phyloP scores from a whole-genome alignment of 2,888 invertebrate species.

The Lycophotia porphyrea region DNA sequence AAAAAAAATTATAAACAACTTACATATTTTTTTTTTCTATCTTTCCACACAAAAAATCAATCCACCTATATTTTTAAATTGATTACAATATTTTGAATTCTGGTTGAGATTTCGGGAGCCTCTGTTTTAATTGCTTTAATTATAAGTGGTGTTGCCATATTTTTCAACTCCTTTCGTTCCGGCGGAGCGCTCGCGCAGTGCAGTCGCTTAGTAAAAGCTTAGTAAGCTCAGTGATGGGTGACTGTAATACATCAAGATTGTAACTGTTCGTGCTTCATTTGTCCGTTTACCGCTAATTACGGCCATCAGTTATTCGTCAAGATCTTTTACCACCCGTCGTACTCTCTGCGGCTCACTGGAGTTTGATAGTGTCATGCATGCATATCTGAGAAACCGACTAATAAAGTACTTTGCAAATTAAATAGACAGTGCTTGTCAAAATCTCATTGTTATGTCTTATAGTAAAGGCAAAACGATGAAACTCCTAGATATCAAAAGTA shows the following conservation, averaged over 20 bases:
- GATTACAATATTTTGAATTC: conserved; percentile 18
- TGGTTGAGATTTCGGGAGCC: conserved; percentile 9
- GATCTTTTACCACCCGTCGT: not conserved
- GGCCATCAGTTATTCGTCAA: conserved; percentile 19
- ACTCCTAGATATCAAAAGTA: not conserved
- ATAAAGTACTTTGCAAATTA: not conserved
- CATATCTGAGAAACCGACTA: not conserved
- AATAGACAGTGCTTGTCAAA: not conserved
- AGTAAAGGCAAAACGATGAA: not conserved
- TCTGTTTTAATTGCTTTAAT: conserved; percentile 27
- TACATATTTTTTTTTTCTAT: too few relatives aligned
- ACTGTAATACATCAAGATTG: conserved; percentile 25
- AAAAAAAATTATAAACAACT: too few relatives aligned
- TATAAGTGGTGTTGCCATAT: conserved; percentile 3
- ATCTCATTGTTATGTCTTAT: not conserved
- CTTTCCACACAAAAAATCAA: not conserved
- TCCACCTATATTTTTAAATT: not conserved
- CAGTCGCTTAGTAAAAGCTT: not conserved
- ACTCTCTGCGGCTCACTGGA: not conserved
- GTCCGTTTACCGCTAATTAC: conserved; percentile 2
- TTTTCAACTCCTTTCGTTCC: not conserved
- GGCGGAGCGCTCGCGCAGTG: not conserved
- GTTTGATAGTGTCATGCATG: not conserved
- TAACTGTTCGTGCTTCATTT: conserved; percentile 31
- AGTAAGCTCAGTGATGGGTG: conserved; percentile 1